Conservation (phyloP, 2,888 invertebrate species). For the Xestia c-nigrum region DNA sequence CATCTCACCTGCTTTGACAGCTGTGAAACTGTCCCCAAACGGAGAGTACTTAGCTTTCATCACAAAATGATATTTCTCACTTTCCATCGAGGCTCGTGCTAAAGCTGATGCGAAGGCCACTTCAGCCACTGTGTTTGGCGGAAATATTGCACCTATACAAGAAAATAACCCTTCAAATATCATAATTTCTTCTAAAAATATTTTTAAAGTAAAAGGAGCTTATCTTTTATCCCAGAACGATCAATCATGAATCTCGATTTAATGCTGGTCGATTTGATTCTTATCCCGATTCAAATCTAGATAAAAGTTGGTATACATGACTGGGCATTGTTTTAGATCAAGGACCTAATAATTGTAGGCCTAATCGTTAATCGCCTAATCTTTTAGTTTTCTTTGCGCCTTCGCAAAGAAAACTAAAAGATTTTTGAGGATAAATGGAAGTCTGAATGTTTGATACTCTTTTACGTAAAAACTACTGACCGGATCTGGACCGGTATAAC, state of each 20-base stretch:
- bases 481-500: no score
- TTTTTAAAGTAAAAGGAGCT: not conserved
- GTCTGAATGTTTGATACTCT: no score
- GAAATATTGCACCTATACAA: conserved; percentile 83
- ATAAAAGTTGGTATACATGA: conserved; percentile 6
- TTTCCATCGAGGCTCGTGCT: conserved; percentile 85
- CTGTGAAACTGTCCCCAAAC: conserved; percentile 83
- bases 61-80: conserved; percentile 80
- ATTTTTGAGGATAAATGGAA: no score
- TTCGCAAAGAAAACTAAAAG: no score
- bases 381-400: no score
- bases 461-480: no score
- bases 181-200: not conserved
- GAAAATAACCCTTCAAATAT: not conserved
- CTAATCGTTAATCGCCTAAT: no score
- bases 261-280: conserved; percentile 12
- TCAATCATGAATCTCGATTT: conserved; percentile 25
- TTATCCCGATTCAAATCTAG: conserved; percentile 18
- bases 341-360: not conserved
- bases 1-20: conserved; percentile 84
- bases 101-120: conserved; percentile 85
- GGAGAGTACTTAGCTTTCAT: conserved; percentile 80
- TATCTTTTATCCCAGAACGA: not conserved
- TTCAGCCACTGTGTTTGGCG: conserved; percentile 83
- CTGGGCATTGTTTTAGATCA: conserved; percentile 5